Percentiles rank a stretch among this genome's conserved stretches.
Evolutionary conservation across 2,797 vertebrate genomes (phyloP).

Genomic region (Sus cebifrons): DNA sequence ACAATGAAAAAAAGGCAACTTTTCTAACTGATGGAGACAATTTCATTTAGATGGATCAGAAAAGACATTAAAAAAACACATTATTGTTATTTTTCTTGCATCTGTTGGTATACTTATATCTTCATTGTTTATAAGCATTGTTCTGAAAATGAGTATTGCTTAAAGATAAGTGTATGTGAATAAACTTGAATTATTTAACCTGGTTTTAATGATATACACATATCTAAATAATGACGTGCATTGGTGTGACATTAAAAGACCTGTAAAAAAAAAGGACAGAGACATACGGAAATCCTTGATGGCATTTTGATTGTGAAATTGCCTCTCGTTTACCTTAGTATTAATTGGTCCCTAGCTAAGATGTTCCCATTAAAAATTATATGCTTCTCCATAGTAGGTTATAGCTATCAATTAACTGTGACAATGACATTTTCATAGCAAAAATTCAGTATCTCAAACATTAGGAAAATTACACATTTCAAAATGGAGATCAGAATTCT

Average conservation of each 20-base stretch:
- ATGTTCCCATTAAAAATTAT: conserved; percentile 77
- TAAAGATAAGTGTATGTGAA: conserved; percentile 1
- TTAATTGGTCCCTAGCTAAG: conserved; percentile 75
- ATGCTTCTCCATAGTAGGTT: conserved; percentile 53
- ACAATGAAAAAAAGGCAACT: neutral
- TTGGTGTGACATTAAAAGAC: neutral
- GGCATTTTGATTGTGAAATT: conserved; percentile 79
- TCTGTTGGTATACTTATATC: neutral
- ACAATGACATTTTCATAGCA: conserved; percentile 76
- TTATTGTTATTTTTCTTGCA: neutral
- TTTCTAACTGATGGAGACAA: neutral
- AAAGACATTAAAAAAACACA: neutral
- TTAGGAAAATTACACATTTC: conserved; percentile 32
- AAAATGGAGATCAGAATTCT: neutral
- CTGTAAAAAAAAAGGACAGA: neutral
- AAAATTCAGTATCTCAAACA: neutral
- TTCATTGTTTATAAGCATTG: neutral
- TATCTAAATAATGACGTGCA: neutral
- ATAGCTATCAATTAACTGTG: conserved; percentile 72
- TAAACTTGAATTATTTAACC: neutral
- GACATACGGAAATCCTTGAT: conserved; percentile 5
- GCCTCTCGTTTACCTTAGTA: conserved; percentile 62
- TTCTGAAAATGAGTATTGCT: neutral
- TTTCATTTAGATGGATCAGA: neutral
- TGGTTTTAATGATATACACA: neutral